Evolutionary conservation across 2,888 invertebrate genomes (phyloP), one percentile per base, ranked within the genome.

Genomic region (Cylloceria caligata): DNA sequence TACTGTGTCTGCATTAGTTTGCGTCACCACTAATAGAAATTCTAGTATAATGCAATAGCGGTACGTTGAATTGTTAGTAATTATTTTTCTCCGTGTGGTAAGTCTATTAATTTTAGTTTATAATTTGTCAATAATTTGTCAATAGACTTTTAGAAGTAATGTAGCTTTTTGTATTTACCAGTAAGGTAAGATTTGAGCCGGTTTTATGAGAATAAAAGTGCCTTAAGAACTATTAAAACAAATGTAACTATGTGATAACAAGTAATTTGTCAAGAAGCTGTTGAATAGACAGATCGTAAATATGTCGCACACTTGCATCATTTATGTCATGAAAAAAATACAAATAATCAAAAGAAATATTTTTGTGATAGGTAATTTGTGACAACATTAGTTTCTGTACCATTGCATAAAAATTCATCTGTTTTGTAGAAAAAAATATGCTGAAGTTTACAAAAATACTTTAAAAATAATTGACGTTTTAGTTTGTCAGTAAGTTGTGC

Each of bases 161-260:
- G n/a, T 57, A 30, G 27, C 30, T 57, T 57, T n/a, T 30, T 57
- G n/a, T 57, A n/a, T 57, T 57, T 57, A n/a, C 30, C 27, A 30
- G 57, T 57, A 24, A 52, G 24, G 24, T 13, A 0, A 52, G 24
- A 52, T 24, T 52, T 30, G 6, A 13, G 6, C 57, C n/a, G 57
- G 2, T 57, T 57, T 57, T 16, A n/a, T n/a, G 13, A 3, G 30
- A 30, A 57, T 24, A 6, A 57, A 30, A 13, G n/a, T n/a, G 45
- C 45, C 45, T 45, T n/a, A 57, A 11, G 30, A 57, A 30, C n/a
- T 13, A 6, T 16, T n/a, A n/a, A 27, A 30, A 30, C 13, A 57
- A 57, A 27, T 57, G 30, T 57, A 57, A 30, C 30, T 30, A n/a
- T 52, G 49, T 52, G 49, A 52, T 13, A 52, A 52, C 21, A 52